Evolutionary conservation across 2,113 vertebrate species (phyloP).

Genomic region (Tapirus terrestris): DNA sequence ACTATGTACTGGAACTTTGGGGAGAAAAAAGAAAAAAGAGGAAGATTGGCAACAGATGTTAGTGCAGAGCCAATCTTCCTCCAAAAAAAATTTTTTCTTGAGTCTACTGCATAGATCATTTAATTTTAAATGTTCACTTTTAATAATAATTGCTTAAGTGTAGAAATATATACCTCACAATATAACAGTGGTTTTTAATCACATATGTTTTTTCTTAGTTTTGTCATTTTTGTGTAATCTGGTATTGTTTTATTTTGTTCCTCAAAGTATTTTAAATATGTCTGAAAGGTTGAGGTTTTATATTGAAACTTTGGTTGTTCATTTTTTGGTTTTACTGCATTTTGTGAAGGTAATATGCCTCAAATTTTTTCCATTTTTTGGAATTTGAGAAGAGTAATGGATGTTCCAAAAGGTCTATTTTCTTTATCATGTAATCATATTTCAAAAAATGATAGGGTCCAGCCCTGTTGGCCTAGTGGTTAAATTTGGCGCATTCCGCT

Average conservation of each 20-base stretch:
- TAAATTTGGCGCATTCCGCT: too few species aligned
- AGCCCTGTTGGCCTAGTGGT: too few species aligned
- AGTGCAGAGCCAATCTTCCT: too few species aligned
- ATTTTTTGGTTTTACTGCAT: constrained; percentile 9
- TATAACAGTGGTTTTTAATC: background rate
- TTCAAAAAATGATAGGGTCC: background rate
- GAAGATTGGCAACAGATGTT: too few species aligned
- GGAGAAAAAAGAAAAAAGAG: too few species aligned
- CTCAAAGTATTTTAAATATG: background rate
- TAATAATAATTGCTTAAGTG: background rate
- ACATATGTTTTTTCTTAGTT: background rate
- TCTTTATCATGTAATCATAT: background rate
- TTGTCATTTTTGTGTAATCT: constrained; percentile 40
- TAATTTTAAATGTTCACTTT: constrained; percentile 19
- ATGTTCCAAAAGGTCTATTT: background rate
- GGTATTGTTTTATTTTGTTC: background rate
- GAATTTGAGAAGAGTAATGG: background rate
- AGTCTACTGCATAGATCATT: background rate
- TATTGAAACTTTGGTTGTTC: background rate
- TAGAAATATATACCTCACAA: background rate
- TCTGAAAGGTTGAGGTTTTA: background rate
- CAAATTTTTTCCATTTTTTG: background rate
- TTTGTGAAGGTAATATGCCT: background rate
- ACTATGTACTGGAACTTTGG: too few species aligned
- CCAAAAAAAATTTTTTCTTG: background rate